Conservation (phyloP, 1,140 invertebrate species). For the Episyrphus balteatus region DNA sequence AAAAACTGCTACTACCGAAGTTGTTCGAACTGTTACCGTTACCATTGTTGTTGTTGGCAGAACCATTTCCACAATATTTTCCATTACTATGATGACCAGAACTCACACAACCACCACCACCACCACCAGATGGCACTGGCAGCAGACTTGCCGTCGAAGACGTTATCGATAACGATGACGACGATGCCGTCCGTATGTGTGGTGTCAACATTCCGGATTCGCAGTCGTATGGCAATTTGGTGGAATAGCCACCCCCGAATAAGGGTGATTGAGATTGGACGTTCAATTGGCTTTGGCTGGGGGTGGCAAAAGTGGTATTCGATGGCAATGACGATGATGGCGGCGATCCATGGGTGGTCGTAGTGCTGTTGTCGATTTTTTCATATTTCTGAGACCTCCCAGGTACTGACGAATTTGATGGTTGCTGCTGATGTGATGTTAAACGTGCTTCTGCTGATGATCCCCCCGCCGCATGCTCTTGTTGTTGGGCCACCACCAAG, state of each 20-base stretch:
- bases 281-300: no score
- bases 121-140: neutral
- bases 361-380: neutral
- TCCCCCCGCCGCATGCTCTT: slow-evolving; percentile 11
- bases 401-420: slow-evolving; percentile 9
- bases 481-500: no score
- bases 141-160: neutral
- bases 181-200: neutral
- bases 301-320: no score
- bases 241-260: no score
- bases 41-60: neutral
- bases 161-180: neutral
- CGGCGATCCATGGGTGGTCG: neutral
- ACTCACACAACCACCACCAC: neutral
- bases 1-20: neutral
- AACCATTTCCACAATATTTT: neutral
- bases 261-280: no score
- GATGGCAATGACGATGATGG: neutral
- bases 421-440: slow-evolving; percentile 1
- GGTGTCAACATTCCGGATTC: no score
- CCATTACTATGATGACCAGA: neutral
- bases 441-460: neutral
- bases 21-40: neutral
- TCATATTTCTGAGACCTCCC: neutral
- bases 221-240: no score